Base-by-base conservation (phyloP, 2,113 vertebrate species). In the Tachuris rubrigastra region DNA sequence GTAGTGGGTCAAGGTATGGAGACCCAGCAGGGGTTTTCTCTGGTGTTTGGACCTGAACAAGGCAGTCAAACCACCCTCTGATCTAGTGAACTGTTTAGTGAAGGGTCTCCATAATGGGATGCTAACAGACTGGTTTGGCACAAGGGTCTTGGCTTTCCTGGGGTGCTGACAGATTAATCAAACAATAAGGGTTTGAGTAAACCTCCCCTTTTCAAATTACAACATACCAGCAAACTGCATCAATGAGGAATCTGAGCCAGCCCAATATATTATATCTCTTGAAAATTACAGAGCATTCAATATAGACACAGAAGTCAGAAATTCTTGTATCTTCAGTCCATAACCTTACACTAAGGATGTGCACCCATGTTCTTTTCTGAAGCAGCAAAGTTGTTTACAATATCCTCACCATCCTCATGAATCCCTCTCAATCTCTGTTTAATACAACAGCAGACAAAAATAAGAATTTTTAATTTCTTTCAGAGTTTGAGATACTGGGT, bases 261-360 rank as follows among this genome's bases (percentile, higher is more conserved):
- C 8, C 7, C 1, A 50, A 25, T 5, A 13, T 5, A 58, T 14
- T 9, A 1, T 8, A 6, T 49, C 12, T 49, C 41, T 37, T 58
- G n/a, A 85, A 95, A 83, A 73, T 23, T 68, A 35, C 24, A 49
- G 22, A 71, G 3, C 2, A 31, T 52, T 56, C 14, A 58, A 39
- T n/a, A 72, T 13, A 37, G n/a, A 16, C 10, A 2, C 35, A 63
- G 25, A 79, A 82, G 41, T 60, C 22, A 85, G 52, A 87, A 83
- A 69, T 52, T 59, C 37, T 53, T 55, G 3, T 25, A 5, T 39
- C 27, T 79, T 68, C 59, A n/a, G 13, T 39, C 18, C 35, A 7
- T 47, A 56, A 44, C 12, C 15, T 63, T 53, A 10, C 8, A 60
- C 39, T 22, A n/a, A 58, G 10, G 10, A 41, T 55, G 50, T 53